Evolutionary conservation across 2,888 invertebrate genomes (phyloP), one percentile per base, ranked within the genome.

Genomic region (Hemaris fuciformis): DNA sequence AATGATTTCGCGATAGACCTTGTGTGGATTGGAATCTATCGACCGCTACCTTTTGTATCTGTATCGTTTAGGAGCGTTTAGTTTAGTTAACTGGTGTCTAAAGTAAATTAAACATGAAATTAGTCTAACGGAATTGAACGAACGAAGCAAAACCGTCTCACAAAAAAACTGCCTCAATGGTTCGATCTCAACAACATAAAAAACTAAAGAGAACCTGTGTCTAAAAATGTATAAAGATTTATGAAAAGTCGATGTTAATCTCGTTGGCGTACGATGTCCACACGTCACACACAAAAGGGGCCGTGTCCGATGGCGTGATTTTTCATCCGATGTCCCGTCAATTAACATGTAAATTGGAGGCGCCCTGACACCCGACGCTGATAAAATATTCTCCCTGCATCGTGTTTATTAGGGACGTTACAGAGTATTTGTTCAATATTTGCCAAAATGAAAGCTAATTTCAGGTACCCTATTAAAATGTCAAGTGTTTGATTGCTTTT

Each of bases 271-370:
- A n/a, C 13, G 34, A 38, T 59, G 43, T 45, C 18, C 27, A 34
- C 18, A 22, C 43, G 60, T 64, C 41, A 23, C 58, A 64, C 59
- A 63, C 62, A 66, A 72, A 76, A 76, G 79, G 73, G 72, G 64
- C 66, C 66, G 58, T 38, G 22, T 38, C 72, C 66, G 68, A 67
- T 68, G 67, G 62, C 69, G 77, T 73, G 78, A 81, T 83, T 87
- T 85, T 83, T 81, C 80, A 83, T 79, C 76, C 76, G 74, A 63
- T 70, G 74, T 70, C 68, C 71, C 72, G 81, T 81, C 85, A 86
- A 89, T 89, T 88, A 88, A 83, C 76, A 89, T 89, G 87, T 75
- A 88, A 88, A 89, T 89, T 84, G 81, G 75, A 70, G 72, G 68
- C 76, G 72, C 70, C 67, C 68, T 69, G 57, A 45, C 18, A 59